A percentile compares a stretch with the other conserved stretches of the same genome.
phyloP scores from a whole-genome alignment of 2,888 invertebrate genomes.

The Gasteruption jaculator region DNA sequence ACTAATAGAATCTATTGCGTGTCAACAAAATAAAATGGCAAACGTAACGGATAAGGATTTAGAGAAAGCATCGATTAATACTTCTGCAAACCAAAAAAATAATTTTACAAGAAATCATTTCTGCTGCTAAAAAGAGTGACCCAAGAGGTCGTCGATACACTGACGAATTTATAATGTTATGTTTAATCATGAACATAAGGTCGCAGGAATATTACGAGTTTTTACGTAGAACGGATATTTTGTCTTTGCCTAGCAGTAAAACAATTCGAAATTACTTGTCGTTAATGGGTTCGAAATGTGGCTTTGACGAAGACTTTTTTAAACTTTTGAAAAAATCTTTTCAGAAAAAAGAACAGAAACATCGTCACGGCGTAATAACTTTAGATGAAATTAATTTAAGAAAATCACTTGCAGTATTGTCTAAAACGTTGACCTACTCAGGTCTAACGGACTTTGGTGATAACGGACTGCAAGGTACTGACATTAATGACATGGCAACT shows the following conservation, averaged over 20 bases:
- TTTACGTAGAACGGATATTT: conserved; percentile 20
- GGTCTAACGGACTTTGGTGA: conserved; percentile 25
- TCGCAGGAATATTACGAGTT: conserved; percentile 24
- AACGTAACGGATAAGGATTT: too few relatives aligned
- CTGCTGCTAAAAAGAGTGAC: conserved; percentile 13
- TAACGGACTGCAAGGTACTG: conserved; percentile 1
- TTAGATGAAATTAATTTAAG: conserved; percentile 25
- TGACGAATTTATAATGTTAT: conserved; percentile 24
- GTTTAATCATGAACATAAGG: conserved; percentile 24
- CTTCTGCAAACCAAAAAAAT: conserved; percentile 13
- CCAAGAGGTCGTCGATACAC: conserved; percentile 18
- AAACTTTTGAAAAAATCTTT: conserved; percentile 19
- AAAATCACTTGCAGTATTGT: conserved; percentile 19
- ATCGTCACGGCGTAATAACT: conserved; percentile 20
- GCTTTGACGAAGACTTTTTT: conserved; percentile 22
- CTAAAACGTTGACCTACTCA: conserved; percentile 19
- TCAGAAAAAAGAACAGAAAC: conserved; percentile 9
- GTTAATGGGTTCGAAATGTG: conserved; percentile 17
- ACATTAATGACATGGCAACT: conserved; percentile 16
- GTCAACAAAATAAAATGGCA: too few relatives aligned
- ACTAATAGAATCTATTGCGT: too few relatives aligned
- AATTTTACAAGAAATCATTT: conserved; percentile 17
- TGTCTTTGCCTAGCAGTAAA: conserved; percentile 22
- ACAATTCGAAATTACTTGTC: conserved; percentile 22
- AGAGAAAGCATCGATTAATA: neutral